phyloP scores from a whole-genome alignment of 2,888 invertebrate genomes.

The Caenorhabditis drosophilae region DNA sequence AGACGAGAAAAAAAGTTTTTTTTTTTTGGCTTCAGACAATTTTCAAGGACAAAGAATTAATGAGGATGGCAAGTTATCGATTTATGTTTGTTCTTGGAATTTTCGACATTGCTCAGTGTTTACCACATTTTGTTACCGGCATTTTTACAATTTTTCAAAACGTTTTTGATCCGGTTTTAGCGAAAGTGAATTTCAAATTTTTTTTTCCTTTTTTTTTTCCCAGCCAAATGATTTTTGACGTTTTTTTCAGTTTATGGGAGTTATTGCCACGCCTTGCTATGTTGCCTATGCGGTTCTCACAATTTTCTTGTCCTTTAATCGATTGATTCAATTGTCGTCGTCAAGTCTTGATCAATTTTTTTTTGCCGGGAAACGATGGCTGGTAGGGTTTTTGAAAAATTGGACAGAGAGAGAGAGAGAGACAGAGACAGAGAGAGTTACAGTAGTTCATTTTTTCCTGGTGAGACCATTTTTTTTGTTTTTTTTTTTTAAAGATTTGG shows the following conservation, averaged over 20 bases:
- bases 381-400: slow-evolving; percentile 26
- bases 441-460: too few species aligned
- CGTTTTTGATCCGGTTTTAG: slow-evolving; percentile 39
- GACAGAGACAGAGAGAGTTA: too few species aligned
- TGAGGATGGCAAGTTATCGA: slow-evolving; percentile 53
- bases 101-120: slow-evolving; percentile 54
- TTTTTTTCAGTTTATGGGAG: slow-evolving; percentile 49
- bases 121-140: slow-evolving; percentile 58
- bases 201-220: too few species aligned
- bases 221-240: too few species aligned
- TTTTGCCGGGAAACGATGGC: slow-evolving; percentile 36
- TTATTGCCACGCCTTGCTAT: slow-evolving; percentile 59
- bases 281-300: slow-evolving; percentile 59
- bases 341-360: slow-evolving; percentile 39
- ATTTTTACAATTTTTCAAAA: slow-evolving; percentile 54
- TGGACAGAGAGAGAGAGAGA: too few species aligned
- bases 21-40: slow-evolving; percentile 57
- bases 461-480: too few species aligned
- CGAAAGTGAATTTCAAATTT: slow-evolving; percentile 49
- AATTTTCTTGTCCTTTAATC: slow-evolving; percentile 52
- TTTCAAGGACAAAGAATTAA: slow-evolving; percentile 53
- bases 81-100: slow-evolving; percentile 58
- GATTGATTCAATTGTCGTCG: slow-evolving; percentile 49
- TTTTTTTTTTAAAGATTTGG: slow-evolving; percentile 52
- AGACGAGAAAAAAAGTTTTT: neutral